Evolutionary conservation across 1,140 invertebrate genomes (phyloP).

Genomic region (Dreissena rostriformis): DNA sequence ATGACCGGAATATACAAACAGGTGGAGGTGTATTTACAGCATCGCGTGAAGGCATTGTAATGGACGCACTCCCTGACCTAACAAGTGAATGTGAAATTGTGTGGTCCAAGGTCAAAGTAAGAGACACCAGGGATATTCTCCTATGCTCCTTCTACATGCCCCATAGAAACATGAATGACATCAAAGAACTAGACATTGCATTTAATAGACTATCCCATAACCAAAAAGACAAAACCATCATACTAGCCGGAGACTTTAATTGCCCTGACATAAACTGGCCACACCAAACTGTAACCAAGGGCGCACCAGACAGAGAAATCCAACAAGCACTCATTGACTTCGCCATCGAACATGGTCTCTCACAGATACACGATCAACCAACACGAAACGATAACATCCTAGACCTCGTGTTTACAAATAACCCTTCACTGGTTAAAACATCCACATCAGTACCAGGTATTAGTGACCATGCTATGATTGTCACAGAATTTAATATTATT

Average conservation of each 20-base stretch:
- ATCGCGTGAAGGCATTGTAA: too few relatives aligned
- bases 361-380: neutral
- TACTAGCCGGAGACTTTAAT: constrained; percentile 3
- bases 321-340: constrained; percentile 3
- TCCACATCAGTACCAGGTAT: neutral
- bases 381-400: neutral
- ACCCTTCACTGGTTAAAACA: neutral
- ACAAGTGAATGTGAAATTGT: neutral
- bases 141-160: neutral
- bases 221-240: neutral
- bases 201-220: neutral
- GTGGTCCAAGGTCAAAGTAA: neutral
- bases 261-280: neutral
- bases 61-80: too few relatives aligned
- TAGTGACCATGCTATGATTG: neutral
- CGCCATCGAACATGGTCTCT: neutral
- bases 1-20: too few relatives aligned
- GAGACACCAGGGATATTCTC: neutral
- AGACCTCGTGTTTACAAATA: neutral
- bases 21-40: too few relatives aligned
- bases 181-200: neutral
- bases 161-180: neutral
- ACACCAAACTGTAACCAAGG: neutral
- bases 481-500: too few relatives aligned
- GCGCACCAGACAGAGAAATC: neutral